Conservation (phyloP, 2,113 vertebrate species). For the Nothoprocta perdicaria region DNA sequence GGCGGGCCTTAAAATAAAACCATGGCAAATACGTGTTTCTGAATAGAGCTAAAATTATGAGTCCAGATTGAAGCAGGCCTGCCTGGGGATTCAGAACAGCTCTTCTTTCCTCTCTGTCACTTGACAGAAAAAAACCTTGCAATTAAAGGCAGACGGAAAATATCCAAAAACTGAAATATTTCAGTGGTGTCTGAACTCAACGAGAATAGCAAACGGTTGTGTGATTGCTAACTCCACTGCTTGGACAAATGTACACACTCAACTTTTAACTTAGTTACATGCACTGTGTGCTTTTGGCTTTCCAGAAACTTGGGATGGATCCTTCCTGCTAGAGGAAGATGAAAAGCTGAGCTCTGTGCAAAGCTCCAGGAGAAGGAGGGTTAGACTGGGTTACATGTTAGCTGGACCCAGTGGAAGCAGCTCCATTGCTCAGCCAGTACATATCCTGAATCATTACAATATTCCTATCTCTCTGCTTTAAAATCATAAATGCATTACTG, state of each 20-base stretch:
- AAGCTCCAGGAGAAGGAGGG: not conserved
- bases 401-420: not conserved
- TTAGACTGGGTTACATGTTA: not conserved
- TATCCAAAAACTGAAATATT: not conserved
- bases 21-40: not conserved
- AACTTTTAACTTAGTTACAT: not conserved
- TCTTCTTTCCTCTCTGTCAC: not conserved
- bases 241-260: not conserved
- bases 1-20: conserved; percentile 4
- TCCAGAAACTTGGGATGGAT: not conserved
- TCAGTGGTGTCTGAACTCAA: not conserved
- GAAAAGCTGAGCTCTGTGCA: not conserved
- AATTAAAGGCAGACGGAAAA: not conserved
- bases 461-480: not conserved
- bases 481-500: not conserved
- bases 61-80: not conserved
- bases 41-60: not conserved
- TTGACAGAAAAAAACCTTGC: not conserved
- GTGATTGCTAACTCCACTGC: not conserved
- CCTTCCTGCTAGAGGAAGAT: not conserved
- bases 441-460: accelerated
- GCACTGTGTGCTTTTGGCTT: accelerated
- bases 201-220: not conserved
- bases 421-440: not conserved
- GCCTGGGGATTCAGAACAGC: not conserved